A percentile compares a stretch with the other conserved stretches of the same genome.
These are phyloP conservation scores for Lamellibrachia luymesi DNA, from an alignment of 1,140 invertebrate species.

Conservation along the genomic window DNA sequence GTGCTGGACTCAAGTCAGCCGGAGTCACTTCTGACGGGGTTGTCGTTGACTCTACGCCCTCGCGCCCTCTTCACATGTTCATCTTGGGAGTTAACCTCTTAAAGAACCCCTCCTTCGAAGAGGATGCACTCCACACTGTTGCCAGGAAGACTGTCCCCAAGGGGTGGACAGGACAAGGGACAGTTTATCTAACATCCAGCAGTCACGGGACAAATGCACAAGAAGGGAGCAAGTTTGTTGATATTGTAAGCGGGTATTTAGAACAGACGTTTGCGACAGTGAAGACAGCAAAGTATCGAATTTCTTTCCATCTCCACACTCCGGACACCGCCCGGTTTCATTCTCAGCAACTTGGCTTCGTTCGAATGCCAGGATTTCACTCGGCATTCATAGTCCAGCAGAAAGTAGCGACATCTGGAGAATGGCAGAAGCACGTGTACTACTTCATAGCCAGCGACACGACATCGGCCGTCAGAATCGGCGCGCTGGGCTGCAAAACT, in stretches of 20 bases:
- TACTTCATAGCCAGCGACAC: slow-evolving; percentile 24
- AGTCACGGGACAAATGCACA: slow-evolving; percentile 17
- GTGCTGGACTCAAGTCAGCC: slow-evolving; percentile 32
- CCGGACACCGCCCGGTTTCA: slow-evolving; percentile 21
- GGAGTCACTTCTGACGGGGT: slow-evolving; percentile 38
- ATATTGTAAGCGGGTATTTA: slow-evolving; percentile 21
- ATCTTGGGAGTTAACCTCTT: slow-evolving; percentile 32
- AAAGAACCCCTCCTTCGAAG: slow-evolving; percentile 38
- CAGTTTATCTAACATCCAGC: slow-evolving; percentile 21
- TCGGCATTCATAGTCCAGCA: slow-evolving; percentile 15
- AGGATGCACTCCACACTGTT: slow-evolving; percentile 15
- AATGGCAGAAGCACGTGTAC: slow-evolving; percentile 36
- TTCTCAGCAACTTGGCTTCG: background rate
- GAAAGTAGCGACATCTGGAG: slow-evolving; percentile 19
- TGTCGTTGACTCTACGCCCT: slow-evolving; percentile 34
- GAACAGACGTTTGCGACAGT: slow-evolving; percentile 21
- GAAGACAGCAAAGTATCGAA: slow-evolving; percentile 19
- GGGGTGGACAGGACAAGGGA: slow-evolving; percentile 18
- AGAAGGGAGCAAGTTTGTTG: background rate
- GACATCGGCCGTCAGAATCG: background rate
- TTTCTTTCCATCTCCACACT: slow-evolving; percentile 22
- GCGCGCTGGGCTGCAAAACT: background rate
- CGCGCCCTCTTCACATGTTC: slow-evolving; percentile 22
- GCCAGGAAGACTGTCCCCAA: slow-evolving; percentile 21
- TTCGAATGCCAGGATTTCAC: slow-evolving; percentile 11